phyloP scores from a whole-genome alignment of 2,113 vertebrate species.

The Ibidorhyncha struthersii region DNA sequence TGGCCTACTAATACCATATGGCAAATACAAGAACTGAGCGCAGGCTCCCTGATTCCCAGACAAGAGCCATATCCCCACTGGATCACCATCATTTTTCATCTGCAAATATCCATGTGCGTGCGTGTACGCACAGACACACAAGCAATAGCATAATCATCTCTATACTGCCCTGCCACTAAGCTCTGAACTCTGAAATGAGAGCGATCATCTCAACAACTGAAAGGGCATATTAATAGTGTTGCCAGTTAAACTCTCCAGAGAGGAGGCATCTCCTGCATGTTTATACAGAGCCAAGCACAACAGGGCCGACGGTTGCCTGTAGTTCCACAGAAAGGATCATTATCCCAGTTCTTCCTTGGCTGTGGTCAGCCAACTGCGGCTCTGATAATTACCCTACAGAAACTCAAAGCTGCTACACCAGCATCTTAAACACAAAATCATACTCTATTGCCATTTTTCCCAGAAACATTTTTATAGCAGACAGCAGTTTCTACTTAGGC shows the following conservation, averaged over 20 bases:
- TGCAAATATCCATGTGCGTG: background rate
- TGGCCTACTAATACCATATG: background rate
- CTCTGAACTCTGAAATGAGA: background rate
- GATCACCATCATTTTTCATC: background rate
- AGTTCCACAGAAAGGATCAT: background rate
- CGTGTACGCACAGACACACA: background rate
- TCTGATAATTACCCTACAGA: background rate
- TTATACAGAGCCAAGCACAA: background rate
- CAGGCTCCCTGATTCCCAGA: background rate
- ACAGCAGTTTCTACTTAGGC: constrained; percentile 36
- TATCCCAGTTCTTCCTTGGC: background rate
- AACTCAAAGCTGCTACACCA: constrained; percentile 16
- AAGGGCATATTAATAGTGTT: background rate
- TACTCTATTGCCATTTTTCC: background rate
- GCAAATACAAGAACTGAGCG: background rate
- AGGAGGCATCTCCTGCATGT: background rate
- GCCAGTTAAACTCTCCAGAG: background rate
- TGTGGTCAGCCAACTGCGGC: background rate
- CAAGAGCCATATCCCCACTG: background rate
- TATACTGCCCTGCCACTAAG: background rate
- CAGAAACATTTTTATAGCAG: background rate
- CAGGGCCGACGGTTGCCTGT: background rate
- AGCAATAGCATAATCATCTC: background rate
- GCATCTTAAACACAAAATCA: constrained; percentile 4
- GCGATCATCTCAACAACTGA: background rate